phyloP scores from a whole-genome alignment of 2,888 invertebrate species.

The Mactromeris polynyma region DNA sequence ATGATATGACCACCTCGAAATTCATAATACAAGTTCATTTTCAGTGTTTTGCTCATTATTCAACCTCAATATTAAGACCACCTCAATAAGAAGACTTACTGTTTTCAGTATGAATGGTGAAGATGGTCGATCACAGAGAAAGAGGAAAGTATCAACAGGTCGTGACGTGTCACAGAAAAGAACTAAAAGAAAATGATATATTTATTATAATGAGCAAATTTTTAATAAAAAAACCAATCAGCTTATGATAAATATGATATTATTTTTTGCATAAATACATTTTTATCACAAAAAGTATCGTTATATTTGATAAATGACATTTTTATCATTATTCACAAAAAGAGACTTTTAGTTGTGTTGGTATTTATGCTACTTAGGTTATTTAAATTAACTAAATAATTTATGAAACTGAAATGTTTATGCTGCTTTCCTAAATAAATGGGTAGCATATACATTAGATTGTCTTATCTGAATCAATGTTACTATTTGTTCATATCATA shows the following conservation, averaged over 20 bases:
- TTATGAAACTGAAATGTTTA: too few relatives aligned
- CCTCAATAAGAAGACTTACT: too few relatives aligned
- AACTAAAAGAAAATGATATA: neutral
- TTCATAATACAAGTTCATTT: too few relatives aligned
- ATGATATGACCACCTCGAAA: too few relatives aligned
- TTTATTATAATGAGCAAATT: neutral
- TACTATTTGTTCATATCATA: too few relatives aligned
- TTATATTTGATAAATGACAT: neutral
- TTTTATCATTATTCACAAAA: neutral
- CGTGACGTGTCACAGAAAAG: conserved; percentile 12
- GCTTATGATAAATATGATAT: neutral
- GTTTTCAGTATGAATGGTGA: neutral
- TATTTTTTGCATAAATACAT: neutral
- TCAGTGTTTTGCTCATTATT: too few relatives aligned
- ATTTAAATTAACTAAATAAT: too few relatives aligned
- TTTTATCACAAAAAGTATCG: neutral
- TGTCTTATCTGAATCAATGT: too few relatives aligned
- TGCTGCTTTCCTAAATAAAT: too few relatives aligned
- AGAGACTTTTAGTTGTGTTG: too few relatives aligned
- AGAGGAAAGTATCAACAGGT: neutral
- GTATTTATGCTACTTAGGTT: too few relatives aligned
- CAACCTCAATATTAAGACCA: neutral
- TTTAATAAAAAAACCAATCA: neutral
- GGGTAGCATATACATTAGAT: too few relatives aligned
- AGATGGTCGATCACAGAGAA: neutral